Conservation (phyloP, 2,113 vertebrate genomes). For the Copsychus sechellarum region DNA sequence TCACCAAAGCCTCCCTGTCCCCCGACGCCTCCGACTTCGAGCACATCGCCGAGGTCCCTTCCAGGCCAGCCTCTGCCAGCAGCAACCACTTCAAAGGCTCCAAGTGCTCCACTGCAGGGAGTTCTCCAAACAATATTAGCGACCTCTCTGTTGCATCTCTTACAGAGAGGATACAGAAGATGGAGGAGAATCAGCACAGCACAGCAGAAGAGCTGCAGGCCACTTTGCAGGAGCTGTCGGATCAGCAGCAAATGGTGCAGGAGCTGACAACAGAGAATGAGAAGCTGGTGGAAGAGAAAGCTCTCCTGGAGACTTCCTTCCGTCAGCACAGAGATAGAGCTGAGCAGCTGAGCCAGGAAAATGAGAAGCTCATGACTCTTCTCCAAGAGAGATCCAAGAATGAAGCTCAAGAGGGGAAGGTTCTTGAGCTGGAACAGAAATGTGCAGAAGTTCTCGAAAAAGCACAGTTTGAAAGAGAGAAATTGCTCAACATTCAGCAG, state of each 20-base stretch:
- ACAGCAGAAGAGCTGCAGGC: conserved; percentile 94
- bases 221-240: conserved; percentile 90
- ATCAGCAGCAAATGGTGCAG: conserved; percentile 95
- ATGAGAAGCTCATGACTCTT: conserved; percentile 81
- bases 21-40: conserved; percentile 90
- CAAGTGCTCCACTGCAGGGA: conserved; percentile 64
- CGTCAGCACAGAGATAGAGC: conserved; percentile 88
- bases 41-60: conserved; percentile 83
- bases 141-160: conserved; percentile 86
- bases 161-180: conserved; percentile 89
- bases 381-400: conserved; percentile 83
- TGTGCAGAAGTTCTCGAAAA: conserved; percentile 87
- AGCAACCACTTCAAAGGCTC: conserved; percentile 75
- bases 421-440: conserved; percentile 87
- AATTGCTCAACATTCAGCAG: conserved; percentile 93
- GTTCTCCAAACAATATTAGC: conserved; percentile 70
- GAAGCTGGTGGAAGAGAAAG: conserved; percentile 88
- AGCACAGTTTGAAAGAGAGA: conserved; percentile 91
- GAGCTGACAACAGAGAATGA: conserved; percentile 93
- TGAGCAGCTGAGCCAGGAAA: conserved; percentile 89
- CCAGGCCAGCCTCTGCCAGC: conserved; percentile 77
- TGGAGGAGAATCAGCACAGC: conserved; percentile 96
- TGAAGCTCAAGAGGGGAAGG: conserved; percentile 76
- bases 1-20: conserved; percentile 88
- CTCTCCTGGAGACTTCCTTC: conserved; percentile 88